Evolutionary conservation across 2,888 invertebrate species (phyloP).

Genomic region (Pristionchus japonicus): DNA sequence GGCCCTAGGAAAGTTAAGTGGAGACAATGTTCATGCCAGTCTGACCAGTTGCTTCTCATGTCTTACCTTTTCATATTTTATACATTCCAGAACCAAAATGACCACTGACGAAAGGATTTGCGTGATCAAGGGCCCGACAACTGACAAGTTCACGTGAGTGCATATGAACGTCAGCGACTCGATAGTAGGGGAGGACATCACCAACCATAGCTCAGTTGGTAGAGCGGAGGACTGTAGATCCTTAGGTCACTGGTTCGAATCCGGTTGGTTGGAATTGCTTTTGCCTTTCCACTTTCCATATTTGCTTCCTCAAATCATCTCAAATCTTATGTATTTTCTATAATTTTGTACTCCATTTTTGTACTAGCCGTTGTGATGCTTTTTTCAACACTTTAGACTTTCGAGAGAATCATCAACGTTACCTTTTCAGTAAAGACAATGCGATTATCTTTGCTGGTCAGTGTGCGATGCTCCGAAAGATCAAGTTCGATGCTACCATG

Average conservation of each 20-base stretch:
- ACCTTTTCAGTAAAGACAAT: background rate
- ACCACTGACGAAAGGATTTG: background rate
- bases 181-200: background rate
- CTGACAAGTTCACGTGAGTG: background rate
- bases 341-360: too few species aligned
- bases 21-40: background rate
- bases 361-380: too few species aligned
- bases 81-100: background rate
- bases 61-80: too few species aligned
- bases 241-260: conserved; percentile 49
- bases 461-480: background rate
- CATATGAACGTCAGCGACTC: background rate
- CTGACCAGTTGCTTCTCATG: background rate
- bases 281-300: background rate
- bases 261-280: conserved; percentile 43
- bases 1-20: background rate
- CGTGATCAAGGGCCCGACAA: conserved; percentile 35
- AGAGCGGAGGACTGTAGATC: conserved; percentile 54
- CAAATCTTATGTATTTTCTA: background rate
- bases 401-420: background rate
- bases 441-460: conserved; percentile 13
- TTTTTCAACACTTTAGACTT: too few species aligned
- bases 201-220: conserved; percentile 53
- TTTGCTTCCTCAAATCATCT: background rate
- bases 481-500: conserved; percentile 4